Conservation (phyloP, 2,888 invertebrate species). For the Thymelicus sylvestris region DNA sequence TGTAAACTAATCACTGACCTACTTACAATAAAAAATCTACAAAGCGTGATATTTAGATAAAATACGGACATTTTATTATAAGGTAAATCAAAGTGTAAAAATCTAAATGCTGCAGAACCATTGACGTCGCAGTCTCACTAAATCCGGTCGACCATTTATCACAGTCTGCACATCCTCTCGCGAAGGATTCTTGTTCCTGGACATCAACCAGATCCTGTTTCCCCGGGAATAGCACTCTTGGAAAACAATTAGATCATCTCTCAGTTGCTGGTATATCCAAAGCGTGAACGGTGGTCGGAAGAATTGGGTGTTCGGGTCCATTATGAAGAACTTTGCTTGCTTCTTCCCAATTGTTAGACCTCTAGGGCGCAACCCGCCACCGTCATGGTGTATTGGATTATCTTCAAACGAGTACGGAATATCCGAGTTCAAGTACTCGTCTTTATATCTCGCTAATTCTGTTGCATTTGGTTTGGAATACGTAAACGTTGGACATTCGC, state of each 20-base stretch:
- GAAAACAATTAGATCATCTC: not conserved
- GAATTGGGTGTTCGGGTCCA: not conserved
- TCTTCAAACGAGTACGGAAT: conserved; percentile 18
- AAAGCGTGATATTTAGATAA: too few relatives aligned
- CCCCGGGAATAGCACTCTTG: conserved; percentile 5
- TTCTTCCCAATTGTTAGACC: conserved; percentile 14
- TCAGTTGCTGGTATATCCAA: conserved; percentile 4
- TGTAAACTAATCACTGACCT: too few relatives aligned
- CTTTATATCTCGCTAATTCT: conserved; percentile 6
- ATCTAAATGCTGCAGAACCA: not conserved
- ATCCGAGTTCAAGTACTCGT: not conserved
- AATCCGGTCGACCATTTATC: not conserved
- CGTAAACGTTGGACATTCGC: not conserved
- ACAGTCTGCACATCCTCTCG: not conserved
- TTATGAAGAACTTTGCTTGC: conserved; percentile 14
- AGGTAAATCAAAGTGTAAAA: too few relatives aligned
- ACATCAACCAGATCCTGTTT: conserved; percentile 4
- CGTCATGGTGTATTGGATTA: not conserved
- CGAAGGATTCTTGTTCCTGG: not conserved
- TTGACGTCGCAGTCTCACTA: not conserved
- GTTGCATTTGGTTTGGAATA: conserved; percentile 9
- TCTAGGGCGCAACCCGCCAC: not conserved
- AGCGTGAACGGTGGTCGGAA: not conserved
- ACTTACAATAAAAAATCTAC: too few relatives aligned
- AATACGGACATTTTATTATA: too few relatives aligned